Base-by-base conservation (phyloP, 2,888 invertebrate genomes). In the Platerodrilus igneus region DNA sequence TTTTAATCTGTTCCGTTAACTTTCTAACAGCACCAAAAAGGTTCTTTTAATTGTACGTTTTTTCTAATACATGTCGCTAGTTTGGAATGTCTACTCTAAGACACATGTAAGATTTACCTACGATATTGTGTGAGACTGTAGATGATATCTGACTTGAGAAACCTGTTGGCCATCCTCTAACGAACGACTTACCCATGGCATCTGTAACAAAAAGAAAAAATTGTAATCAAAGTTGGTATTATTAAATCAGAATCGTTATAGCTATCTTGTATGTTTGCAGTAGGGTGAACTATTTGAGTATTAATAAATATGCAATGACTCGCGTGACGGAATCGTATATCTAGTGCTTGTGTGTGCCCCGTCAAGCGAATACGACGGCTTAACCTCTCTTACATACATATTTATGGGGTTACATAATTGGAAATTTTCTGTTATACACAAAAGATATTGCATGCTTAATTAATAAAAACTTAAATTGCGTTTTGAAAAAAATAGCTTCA, bases 171-270 rank as follows among this genome's bases (percentile, higher is more conserved):
- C n/a, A n/a, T n/a, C n/a, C n/a, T n/a, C n/a, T n/a, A n/a, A n/a
- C n/a, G n/a, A 54, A 59, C 65, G 70, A 79, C 83, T 83, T 78
- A 84, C 83, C 83, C 79, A 83, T 81, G 69, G 82, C 82, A 76
- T 83, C 83, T 84, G 83, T 64, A 83, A 83, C 80, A 82, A 77
- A 75, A 65, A 62, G 64, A 66, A 63, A 67, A 38, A 47, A 17
- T 20, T 18, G 30, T 20, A 43, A 39, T 21, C 13, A 20, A n/a
- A 7, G 10, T 39, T 39, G 33, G 33, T 33, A 33, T 27, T 28
- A 33, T 39, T 39, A 30, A 39, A 39, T 39, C 33, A 37, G 29
- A 42, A 29, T 32, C 37, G 32, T 22, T 27, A 34, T 42, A 33
- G 33, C 33, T n/a, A n/a, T n/a, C n/a, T n/a, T n/a, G n/a, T n/a